Base-by-base conservation (phyloP, 37 sponge, comb jelly and placozoan genomes). In the Aplysina aerophoba region DNA sequence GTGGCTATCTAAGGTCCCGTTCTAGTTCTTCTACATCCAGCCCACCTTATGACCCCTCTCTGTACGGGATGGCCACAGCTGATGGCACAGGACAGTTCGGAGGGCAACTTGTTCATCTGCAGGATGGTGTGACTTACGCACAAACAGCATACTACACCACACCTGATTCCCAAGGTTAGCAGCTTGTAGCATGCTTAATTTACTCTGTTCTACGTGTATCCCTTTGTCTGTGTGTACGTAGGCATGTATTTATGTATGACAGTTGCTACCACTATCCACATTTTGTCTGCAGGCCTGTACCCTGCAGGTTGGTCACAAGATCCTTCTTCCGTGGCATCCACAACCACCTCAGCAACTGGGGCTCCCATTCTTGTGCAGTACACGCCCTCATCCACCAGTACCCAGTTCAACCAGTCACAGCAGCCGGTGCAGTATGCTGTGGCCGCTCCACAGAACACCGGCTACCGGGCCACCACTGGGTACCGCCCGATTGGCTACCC, bases 31-130 rank as follows among this genome's bases (percentile, higher is more conserved):
- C 88, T 31, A 79, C 85, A 39, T 80, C 82, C 50, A 80, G 85
- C 34, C 91, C 91, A n/a, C 91, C 91, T 13, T 91, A 68, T 50
- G 91, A 91, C 22, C 79, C 71, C 17, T 16, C 54, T 4, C 20
- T 75, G 20, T 75, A 75, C 22, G 54, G 54, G 22, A 36, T 75
- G 20, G 20, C 73, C 30, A 15, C 78, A 19, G 64, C 64, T 6
- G 64, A 62, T 62, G 54, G 78, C 20, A 50, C 38, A 40, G 78
- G 78, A 1, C 78, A 75, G 78, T 75, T 75, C 41, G 78, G 44
- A 13, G 71, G 71, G 34, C 71, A 30, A 17, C 34, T 69, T 17
- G n/a, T 53, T 53, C 54, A 40, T 3, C 78, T 40, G 53, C 20
- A 33, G 5, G 78, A 50, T 53, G 78, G 78, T 3, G 78, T 75